Evolutionary conservation across 2,888 invertebrate species (phyloP).

Genomic region (Tuberolachnus salignus): DNA sequence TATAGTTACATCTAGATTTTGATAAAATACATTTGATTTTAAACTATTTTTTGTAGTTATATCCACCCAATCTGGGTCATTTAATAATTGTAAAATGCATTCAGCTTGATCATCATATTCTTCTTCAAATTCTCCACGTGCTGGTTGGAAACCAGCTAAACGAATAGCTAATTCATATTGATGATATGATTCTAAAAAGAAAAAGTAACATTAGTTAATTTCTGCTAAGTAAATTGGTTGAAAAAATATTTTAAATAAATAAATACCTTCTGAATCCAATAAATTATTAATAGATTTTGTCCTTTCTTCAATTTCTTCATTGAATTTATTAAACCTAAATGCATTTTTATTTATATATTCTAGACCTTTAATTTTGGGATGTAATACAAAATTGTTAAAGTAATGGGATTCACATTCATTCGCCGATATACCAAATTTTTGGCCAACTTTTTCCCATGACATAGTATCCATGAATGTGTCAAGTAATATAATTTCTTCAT

Average conservation of each 20-base stretch:
- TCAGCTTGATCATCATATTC: slow-evolving; percentile 59
- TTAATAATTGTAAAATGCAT: slow-evolving; percentile 53
- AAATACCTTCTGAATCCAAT: slow-evolving; percentile 39
- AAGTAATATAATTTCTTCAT: slow-evolving; percentile 39
- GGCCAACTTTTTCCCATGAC: slow-evolving; percentile 38
- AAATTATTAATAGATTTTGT: not conserved
- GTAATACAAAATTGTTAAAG: slow-evolving; percentile 28
- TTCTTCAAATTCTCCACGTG: slow-evolving; percentile 58
- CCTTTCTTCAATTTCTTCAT: not conserved
- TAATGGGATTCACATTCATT: slow-evolving; percentile 44
- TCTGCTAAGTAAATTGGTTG: too few relatives aligned
- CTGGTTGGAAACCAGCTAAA: slow-evolving; percentile 58
- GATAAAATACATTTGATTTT: slow-evolving; percentile 66
- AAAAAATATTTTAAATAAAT: not conserved
- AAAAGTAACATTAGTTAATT: not conserved
- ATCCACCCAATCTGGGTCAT: slow-evolving; percentile 42
- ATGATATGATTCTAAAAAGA: slow-evolving; percentile 39
- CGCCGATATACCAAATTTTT: slow-evolving; percentile 8
- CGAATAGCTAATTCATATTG: slow-evolving; percentile 52
- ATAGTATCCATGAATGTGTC: slow-evolving; percentile 41
- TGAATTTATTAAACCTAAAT: slow-evolving; percentile 23
- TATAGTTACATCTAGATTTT: slow-evolving; percentile 73
- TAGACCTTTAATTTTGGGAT: slow-evolving; percentile 32
- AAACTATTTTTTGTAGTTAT: slow-evolving; percentile 64
- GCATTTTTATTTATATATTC: slow-evolving; percentile 21